Evolutionary conservation across 2,888 invertebrate species (phyloP).

Genomic region (Palloptera scutellata): DNA sequence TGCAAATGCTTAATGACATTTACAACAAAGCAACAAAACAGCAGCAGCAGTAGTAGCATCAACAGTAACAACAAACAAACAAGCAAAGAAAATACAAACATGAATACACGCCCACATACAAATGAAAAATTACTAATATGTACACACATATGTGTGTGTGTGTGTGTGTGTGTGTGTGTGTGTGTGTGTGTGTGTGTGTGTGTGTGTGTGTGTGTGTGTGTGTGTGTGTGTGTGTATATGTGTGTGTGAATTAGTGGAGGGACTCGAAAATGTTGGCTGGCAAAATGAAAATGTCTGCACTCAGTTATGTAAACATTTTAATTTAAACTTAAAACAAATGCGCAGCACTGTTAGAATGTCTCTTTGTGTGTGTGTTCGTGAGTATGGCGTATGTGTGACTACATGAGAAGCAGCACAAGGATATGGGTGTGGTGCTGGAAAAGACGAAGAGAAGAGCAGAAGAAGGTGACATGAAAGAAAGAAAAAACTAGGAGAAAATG

Average conservation of each 20-base stretch:
- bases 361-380: conserved; percentile 18
- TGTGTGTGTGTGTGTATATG: neutral
- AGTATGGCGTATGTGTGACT: conserved; percentile 6
- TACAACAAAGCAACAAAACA: conserved; percentile 10
- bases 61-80: neutral
- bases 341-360: conserved; percentile 11
- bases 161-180: conserved; percentile 14
- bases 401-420: neutral
- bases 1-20: conserved; percentile 36
- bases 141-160: conserved; percentile 24
- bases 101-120: neutral
- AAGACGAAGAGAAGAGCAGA: neutral
- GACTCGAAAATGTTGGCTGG: conserved; percentile 2
- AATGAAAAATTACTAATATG: conserved; percentile 36
- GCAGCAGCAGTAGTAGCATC: neutral
- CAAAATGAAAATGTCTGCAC: conserved; percentile 30
- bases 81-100: conserved; percentile 3
- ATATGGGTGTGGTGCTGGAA: neutral
- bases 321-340: conserved; percentile 35
- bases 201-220: neutral
- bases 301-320: conserved; percentile 37
- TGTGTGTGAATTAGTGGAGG: neutral
- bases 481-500: too few species aligned
- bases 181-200: conserved; percentile 20
- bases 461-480: neutral